Evolutionary conservation across 2,797 vertebrate species (phyloP).

Genomic region (Telmatherina bonti): DNA sequence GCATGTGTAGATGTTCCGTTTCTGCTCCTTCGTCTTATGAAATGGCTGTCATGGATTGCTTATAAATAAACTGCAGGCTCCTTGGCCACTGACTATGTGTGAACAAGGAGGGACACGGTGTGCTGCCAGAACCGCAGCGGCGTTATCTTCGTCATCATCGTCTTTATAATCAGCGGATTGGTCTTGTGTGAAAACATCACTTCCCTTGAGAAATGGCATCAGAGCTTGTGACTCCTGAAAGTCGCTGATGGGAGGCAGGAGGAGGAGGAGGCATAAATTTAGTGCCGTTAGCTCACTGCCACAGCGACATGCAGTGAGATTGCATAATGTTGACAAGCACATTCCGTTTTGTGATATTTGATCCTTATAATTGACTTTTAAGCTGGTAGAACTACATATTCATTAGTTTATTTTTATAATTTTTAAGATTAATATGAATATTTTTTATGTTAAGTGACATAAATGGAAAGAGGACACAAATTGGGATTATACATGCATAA

Average conservation of each 20-base stretch:
- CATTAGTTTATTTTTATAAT: not conserved
- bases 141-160: constrained; percentile 17
- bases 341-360: constrained; percentile 10
- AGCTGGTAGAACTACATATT: not conserved
- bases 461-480: not conserved
- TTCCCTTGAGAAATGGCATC: constrained; percentile 39
- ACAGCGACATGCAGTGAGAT: constrained; percentile 15
- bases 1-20: constrained; percentile 52
- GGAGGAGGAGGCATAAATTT: constrained; percentile 18
- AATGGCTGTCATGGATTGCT: constrained; percentile 41
- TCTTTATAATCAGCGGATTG: not conserved
- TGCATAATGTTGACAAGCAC: constrained; percentile 16
- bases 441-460: not conserved
- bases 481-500: too few relatives aligned
- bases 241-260: constrained; percentile 4
- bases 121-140: constrained; percentile 66
- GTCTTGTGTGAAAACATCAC: constrained; percentile 4
- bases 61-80: constrained; percentile 77
- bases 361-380: not conserved
- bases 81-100: constrained; percentile 29
- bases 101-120: constrained; percentile 61
- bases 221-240: constrained; percentile 13
- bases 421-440: not conserved
- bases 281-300: constrained; percentile 17
- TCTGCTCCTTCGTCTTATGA: constrained; percentile 38